Percentiles rank a stretch among this genome's conserved stretches.
Conservation (phyloP, 1,140 invertebrate genomes). For the Venustaconcha ellipsiformis region DNA sequence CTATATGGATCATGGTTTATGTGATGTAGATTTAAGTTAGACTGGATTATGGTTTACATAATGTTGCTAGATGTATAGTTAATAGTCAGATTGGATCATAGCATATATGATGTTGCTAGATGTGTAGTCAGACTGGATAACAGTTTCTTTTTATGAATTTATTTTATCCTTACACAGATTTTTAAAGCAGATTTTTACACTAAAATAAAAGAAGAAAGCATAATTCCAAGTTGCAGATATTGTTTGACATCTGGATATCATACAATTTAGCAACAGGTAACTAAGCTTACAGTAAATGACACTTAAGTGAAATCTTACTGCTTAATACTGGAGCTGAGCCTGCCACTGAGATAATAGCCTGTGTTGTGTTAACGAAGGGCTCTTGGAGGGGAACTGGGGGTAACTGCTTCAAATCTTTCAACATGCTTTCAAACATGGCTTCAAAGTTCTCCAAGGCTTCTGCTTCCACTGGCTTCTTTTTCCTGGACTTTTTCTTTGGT, state of each 20-base stretch:
- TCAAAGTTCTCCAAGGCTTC: constrained; percentile 90
- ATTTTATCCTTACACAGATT: not conserved
- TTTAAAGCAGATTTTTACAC: not conserved
- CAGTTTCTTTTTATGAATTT: no score
- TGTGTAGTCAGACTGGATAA: no score
- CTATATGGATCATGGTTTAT: no score
- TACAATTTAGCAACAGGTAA: not conserved
- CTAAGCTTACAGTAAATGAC: not conserved
- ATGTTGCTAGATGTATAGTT: no score
- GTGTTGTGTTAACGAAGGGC: constrained; percentile 86
- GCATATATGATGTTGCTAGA: no score
- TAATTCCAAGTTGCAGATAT: no score
- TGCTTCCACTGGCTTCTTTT: constrained; percentile 48
- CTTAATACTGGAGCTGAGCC: constrained; percentile 69
- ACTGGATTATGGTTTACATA: no score
- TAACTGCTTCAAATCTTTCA: constrained; percentile 85
- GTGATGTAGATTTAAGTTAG: no score
- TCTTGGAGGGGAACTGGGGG: constrained; percentile 89
- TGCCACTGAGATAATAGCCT: constrained; percentile 83
- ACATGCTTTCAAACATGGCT: constrained; percentile 87
- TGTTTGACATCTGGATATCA: not conserved
- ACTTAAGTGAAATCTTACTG: constrained; percentile 27
- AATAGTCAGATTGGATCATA: no score
- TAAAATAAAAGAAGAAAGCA: not conserved
- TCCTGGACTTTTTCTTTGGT: constrained; percentile 19